Evolutionary conservation across 1,140 invertebrate genomes (phyloP).

Genomic region (Drosophila santomea): DNA sequence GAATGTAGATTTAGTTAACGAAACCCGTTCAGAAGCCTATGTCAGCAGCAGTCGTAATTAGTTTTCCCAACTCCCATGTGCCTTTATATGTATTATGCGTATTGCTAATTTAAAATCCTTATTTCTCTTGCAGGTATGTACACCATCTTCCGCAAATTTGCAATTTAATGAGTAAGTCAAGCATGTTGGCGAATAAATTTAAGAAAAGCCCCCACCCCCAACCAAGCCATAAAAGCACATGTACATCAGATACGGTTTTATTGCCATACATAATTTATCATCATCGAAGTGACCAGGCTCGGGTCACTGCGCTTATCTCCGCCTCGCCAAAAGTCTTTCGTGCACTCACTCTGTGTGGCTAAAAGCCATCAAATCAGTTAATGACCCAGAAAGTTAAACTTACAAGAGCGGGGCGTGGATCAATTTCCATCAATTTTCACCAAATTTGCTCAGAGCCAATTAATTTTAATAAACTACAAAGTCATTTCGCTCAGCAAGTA

Average conservation of each 20-base stretch:
- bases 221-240: conserved; percentile 12
- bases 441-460: conserved; percentile 59
- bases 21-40: too few relatives aligned
- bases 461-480: conserved; percentile 78
- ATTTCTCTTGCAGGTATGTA: conserved; percentile 54
- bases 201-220: not conserved
- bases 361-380: conserved; percentile 73
- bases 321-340: conserved; percentile 15
- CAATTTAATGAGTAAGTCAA: conserved; percentile 25
- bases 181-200: conserved; percentile 22
- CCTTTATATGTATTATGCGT: not conserved
- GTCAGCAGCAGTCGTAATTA: conserved; percentile 18
- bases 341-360: not conserved
- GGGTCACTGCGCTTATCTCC: conserved; percentile 42
- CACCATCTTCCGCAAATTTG: not conserved
- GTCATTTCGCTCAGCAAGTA: conserved; percentile 56
- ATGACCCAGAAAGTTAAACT: conserved; percentile 69
- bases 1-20: too few relatives aligned
- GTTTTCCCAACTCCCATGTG: too few relatives aligned
- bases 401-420: conserved; percentile 16
- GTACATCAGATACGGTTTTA: conserved; percentile 44
- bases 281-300: conserved; percentile 31
- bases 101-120: conserved; percentile 7
- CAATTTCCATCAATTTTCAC: conserved; percentile 61
- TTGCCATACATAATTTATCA: conserved; percentile 45